phyloP scores from a whole-genome alignment of 2,888 invertebrate species.

The Aphidoletes aphidimyza region DNA sequence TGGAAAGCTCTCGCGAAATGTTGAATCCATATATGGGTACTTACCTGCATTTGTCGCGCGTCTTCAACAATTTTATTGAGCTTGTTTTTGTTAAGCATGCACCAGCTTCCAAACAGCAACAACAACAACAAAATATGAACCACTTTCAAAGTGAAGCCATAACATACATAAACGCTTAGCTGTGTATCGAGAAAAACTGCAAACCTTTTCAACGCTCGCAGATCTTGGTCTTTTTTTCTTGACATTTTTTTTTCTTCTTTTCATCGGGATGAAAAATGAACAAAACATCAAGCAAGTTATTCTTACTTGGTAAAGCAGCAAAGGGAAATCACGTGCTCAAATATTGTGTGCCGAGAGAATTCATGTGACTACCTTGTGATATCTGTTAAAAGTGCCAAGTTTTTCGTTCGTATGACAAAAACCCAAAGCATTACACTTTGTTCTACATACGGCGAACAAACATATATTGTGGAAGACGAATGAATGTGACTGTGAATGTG shows the following conservation, averaged over 20 bases:
- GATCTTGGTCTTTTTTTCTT: neutral
- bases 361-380: slow-evolving; percentile 28
- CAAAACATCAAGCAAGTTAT: neutral
- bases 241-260: neutral
- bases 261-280: neutral
- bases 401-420: neutral
- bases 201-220: no score
- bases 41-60: no score
- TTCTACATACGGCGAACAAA: neutral
- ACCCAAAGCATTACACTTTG: neutral
- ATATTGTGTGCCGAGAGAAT: neutral
- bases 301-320: neutral
- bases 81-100: no score
- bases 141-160: no score
- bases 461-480: no score
- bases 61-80: no score
- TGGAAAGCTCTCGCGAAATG: no score
- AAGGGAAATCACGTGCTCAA: neutral
- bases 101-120: no score
- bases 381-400: neutral
- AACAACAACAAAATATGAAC: no score
- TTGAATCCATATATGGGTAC: no score
- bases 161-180: no score
- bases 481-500: neutral
- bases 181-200: no score